Base-by-base conservation (phyloP, 2,113 vertebrate genomes). In the Engraulis encrasicolus region DNA sequence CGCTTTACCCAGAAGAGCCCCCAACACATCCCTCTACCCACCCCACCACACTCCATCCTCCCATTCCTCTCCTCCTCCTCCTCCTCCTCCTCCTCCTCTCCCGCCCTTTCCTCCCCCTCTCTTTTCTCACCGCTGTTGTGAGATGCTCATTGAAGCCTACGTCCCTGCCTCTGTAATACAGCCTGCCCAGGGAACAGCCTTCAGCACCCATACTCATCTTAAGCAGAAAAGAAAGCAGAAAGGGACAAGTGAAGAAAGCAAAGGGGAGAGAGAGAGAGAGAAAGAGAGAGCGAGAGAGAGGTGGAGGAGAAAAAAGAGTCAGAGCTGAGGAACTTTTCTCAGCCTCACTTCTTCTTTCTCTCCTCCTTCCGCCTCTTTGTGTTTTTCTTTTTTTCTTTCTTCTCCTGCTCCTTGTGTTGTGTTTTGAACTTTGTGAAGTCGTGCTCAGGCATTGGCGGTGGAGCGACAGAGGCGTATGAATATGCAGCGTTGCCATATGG, bases 401-500 rank as follows among this genome's bases (percentile, higher is more conserved):
- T 84, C 84, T 86, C 88, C 80, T 49, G 82, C 93, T 94, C 92
- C 94, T 93, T 34, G 66, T 15, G 27, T 74, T 74, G 7, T 74
- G 58, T 74, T 74, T 74, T 74, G 66, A 74, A 95, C 94, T 94
- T 94, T 84, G 85, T 82, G 88, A 92, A 93, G 92, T 86, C 81
- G 88, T 89, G 91, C 92, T 93, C 92, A 91, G 93, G 92, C 93
- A 91, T 91, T 86, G 83, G 89, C 85, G 91, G 88, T 85, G 87
- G 91, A 81, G 88, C 86, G 86, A 90, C 93, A 89, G 91, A 91
- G 91, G 88, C 88, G 89, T 90, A 94, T 95, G 93, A 95, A 95
- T 96, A 96, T 96, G 95, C 92, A 94, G 89, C 81, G 79, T 88
- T 90, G 4, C 93, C 95, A 96, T 95, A 95, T 96, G 95, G 93